Conservation (phyloP, 2,797 vertebrate genomes). For the Sebastes minor region DNA sequence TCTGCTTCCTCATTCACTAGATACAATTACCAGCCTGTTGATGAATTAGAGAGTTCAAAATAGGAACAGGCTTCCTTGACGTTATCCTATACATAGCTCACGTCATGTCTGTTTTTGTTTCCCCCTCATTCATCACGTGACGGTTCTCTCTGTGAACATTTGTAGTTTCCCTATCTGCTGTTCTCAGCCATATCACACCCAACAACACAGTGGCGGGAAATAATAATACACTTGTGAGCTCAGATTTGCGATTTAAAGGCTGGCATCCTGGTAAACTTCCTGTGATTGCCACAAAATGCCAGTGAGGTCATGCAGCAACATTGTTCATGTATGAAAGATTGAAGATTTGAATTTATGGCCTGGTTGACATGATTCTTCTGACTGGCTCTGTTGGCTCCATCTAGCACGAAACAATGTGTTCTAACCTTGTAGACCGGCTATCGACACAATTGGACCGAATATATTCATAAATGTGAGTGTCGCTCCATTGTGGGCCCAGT, state of each 20-base stretch:
- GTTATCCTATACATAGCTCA: background rate
- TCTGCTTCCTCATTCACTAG: constrained; percentile 30
- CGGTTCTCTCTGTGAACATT: constrained; percentile 6
- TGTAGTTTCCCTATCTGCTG: constrained; percentile 45
- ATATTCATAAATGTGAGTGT: constrained; percentile 2
- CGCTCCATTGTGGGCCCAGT: background rate
- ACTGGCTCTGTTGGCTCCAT: constrained; percentile 7
- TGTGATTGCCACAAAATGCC: constrained; percentile 58
- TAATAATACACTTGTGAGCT: constrained; percentile 35
- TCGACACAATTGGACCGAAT: constrained; percentile 17
- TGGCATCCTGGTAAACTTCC: constrained; percentile 78
- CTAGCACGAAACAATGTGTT: constrained; percentile 28
- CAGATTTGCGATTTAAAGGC: constrained; percentile 32
- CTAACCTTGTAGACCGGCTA: constrained; percentile 14
- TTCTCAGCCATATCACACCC: constrained; percentile 40
- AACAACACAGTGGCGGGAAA: constrained; percentile 29
- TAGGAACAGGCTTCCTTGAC: background rate
- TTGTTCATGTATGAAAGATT: constrained; percentile 35
- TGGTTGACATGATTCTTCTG: constrained; percentile 23
- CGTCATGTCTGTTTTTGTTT: constrained; percentile 20
- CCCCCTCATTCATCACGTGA: background rate
- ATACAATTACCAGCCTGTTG: background rate
- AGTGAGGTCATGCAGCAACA: constrained; percentile 53
- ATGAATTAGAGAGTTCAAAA: background rate
- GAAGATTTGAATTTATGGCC: constrained; percentile 16